phyloP scores from a whole-genome alignment of 2,113 vertebrate species.

The Carettochelys insculpta region DNA sequence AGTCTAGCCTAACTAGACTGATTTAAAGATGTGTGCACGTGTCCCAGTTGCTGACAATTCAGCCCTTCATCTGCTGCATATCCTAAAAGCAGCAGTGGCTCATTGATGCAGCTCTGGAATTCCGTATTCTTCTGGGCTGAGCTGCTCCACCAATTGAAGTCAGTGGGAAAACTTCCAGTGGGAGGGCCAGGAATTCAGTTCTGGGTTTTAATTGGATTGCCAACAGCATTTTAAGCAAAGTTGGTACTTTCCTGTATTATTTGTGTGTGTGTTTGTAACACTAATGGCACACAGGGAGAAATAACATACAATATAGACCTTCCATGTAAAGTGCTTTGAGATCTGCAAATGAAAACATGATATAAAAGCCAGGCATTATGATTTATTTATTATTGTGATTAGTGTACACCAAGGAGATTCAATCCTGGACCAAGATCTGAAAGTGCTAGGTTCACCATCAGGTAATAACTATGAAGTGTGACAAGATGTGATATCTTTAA shows the following conservation, averaged over 20 bases:
- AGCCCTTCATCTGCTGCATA: neutral
- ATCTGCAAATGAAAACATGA: neutral
- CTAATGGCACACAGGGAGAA: neutral
- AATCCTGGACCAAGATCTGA: neutral
- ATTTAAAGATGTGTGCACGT: neutral
- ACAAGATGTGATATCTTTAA: neutral
- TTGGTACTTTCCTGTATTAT: neutral
- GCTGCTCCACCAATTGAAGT: neutral
- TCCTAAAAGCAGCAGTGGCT: neutral
- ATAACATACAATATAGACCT: neutral
- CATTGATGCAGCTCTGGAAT: neutral
- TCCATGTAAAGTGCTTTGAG: neutral
- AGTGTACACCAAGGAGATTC: neutral
- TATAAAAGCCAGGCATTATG: neutral
- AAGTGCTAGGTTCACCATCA: neutral
- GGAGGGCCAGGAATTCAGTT: neutral
- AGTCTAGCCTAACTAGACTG: neutral
- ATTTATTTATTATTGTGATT: neutral
- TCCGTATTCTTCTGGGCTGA: neutral
- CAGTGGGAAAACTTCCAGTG: neutral
- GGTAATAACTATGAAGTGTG: fast-evolving
- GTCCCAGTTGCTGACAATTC: neutral
- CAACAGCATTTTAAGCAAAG: neutral
- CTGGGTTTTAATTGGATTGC: neutral
- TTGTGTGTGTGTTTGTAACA: neutral